Evolutionary conservation across 2,113 vertebrate genomes (phyloP).

Genomic region (Galbula dea): DNA sequence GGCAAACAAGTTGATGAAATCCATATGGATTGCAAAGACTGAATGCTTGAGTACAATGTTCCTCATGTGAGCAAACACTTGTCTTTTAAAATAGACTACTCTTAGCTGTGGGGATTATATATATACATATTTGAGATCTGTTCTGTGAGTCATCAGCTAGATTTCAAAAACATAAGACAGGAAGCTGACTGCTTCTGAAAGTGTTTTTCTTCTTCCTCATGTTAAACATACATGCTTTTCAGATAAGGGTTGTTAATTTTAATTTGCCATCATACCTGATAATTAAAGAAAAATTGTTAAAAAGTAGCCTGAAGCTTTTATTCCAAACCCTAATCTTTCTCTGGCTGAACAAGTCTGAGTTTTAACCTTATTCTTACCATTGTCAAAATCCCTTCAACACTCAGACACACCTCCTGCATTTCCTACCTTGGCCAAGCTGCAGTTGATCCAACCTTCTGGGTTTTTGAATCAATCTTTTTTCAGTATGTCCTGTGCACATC

Average conservation of each 20-base stretch:
- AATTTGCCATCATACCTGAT: not conserved
- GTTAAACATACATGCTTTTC: not conserved
- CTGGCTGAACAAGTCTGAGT: not conserved
- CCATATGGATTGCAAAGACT: conserved; percentile 57
- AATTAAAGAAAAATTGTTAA: not conserved
- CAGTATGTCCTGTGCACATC: not conserved
- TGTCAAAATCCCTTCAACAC: not conserved
- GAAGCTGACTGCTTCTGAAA: conserved; percentile 40
- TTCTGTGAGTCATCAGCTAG: conserved; percentile 31
- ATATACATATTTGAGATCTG: not conserved
- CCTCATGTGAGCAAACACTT: conserved; percentile 51
- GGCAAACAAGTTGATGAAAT: conserved; percentile 64
- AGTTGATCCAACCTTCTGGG: not conserved
- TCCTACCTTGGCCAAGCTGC: not conserved
- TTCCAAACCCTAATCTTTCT: not conserved
- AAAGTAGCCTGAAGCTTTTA: not conserved
- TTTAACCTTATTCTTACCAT: not conserved
- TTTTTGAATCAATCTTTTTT: not conserved
- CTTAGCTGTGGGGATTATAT: conserved; percentile 27
- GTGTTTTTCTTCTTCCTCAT: conserved; percentile 13
- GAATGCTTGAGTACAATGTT: not conserved
- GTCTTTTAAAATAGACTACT: conserved; percentile 48
- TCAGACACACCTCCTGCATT: accelerated
- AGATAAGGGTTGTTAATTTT: not conserved
- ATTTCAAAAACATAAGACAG: conserved; percentile 28